phyloP scores from a whole-genome alignment of 2,888 invertebrate genomes.

The Heliconius hortense region DNA sequence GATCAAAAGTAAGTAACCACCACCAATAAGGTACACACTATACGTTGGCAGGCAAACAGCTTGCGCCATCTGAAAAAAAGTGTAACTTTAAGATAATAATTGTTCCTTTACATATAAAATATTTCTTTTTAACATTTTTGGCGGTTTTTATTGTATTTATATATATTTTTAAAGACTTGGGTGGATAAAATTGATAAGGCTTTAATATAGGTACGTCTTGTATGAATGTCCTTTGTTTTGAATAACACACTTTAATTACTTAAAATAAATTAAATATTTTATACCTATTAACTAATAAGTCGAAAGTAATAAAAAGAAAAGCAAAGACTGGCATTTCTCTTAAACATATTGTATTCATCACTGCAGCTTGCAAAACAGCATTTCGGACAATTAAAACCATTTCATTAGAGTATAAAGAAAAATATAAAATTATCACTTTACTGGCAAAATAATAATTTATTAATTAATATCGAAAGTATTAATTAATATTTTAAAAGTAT shows the following conservation, averaged over 20 bases:
- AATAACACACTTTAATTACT: too few relatives aligned
- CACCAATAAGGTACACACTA: not conserved
- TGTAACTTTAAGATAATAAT: not conserved
- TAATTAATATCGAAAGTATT: not conserved
- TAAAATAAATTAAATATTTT: too few relatives aligned
- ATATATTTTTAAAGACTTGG: not conserved
- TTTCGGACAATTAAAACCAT: not conserved
- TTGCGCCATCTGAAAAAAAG: not conserved
- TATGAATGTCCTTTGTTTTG: not conserved
- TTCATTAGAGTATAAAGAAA: too few relatives aligned
- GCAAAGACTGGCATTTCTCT: too few relatives aligned
- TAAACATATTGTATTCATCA: not conserved
- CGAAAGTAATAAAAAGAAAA: not conserved
- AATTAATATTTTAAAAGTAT: not conserved
- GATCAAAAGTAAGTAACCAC: slow-evolving; percentile 5
- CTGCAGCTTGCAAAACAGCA: not conserved
- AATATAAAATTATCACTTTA: too few relatives aligned
- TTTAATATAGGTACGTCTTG: not conserved
- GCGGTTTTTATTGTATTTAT: not conserved
- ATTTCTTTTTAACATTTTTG: not conserved
- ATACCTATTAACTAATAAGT: too few relatives aligned
- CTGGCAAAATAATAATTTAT: not conserved
- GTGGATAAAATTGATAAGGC: too few relatives aligned
- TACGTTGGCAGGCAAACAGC: not conserved
- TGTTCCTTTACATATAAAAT: not conserved